Evolutionary conservation across 2,888 invertebrate genomes (phyloP).

Genomic region (Himalopsyche anomala): DNA sequence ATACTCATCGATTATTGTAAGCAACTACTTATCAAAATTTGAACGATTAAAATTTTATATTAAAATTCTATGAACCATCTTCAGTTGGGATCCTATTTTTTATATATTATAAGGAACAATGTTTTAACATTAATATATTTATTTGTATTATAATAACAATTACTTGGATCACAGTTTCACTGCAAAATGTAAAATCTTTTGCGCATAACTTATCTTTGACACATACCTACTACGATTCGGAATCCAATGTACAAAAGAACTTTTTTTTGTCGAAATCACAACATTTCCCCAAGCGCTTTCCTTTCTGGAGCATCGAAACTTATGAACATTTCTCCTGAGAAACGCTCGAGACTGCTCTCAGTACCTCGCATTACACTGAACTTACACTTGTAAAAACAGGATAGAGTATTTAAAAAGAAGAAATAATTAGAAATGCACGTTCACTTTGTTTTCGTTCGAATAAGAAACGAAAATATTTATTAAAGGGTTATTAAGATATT

Average conservation of each 20-base stretch:
- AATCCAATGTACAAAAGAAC: neutral
- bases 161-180: too few species aligned
- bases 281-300: slow-evolving; percentile 19
- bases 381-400: neutral
- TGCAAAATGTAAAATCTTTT: neutral
- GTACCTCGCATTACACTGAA: neutral
- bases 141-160: too few species aligned
- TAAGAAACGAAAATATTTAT: too few species aligned
- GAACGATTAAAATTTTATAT: too few species aligned
- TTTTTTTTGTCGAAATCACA: slow-evolving; percentile 9
- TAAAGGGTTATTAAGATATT: too few species aligned
- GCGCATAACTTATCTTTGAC: neutral
- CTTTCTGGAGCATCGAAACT: slow-evolving; percentile 12
- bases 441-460: neutral
- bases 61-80: too few species aligned
- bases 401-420: neutral
- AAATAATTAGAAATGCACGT: neutral
- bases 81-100: too few species aligned
- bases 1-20: too few species aligned
- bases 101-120: too few species aligned
- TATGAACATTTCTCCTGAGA: slow-evolving; percentile 12
- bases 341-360: neutral
- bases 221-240: neutral
- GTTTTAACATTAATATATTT: too few species aligned
- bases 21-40: too few species aligned